A percentile compares a stretch with the other conserved stretches of the same genome.
phyloP scores from a whole-genome alignment of 2,888 invertebrate genomes.

The Phaonia tiefii region DNA sequence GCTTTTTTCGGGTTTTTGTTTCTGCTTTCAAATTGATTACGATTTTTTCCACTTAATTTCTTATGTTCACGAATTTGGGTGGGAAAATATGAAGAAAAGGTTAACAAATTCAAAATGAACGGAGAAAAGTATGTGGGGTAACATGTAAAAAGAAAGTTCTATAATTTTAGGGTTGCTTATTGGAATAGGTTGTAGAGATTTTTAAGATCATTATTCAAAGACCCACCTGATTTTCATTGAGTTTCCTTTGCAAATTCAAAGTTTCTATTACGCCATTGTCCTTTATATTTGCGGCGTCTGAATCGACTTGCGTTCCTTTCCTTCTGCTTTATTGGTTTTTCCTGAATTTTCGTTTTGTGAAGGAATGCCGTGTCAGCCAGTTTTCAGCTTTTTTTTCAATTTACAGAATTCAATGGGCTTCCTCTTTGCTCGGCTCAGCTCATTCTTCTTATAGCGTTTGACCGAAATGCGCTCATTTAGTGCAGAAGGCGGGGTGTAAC shows the following conservation, averaged over 20 bases:
- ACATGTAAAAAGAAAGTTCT: conserved; percentile 5
- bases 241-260: conserved; percentile 36
- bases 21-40: conserved; percentile 24
- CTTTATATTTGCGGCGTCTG: no score
- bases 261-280: conserved; percentile 41
- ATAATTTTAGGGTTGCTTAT: conserved; percentile 11
- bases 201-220: not conserved
- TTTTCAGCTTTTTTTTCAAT: conserved; percentile 30
- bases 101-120: conserved; percentile 1
- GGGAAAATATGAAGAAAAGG: conserved; percentile 29
- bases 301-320: not conserved
- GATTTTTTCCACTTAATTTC: conserved; percentile 28
- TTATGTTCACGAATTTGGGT: conserved; percentile 19
- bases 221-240: conserved; percentile 54
- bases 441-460: not conserved
- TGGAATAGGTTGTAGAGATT: not conserved
- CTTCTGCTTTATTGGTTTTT: conserved; percentile 9
- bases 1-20: conserved; percentile 26
- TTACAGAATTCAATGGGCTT: conserved; percentile 26
- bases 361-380: conserved; percentile 53
- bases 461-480: not conserved
- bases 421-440: not conserved
- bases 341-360: conserved; percentile 30
- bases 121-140: not conserved
- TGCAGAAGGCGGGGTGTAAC: not conserved